These are phyloP conservation scores for Exocentrus adspersus DNA, from an alignment of 2,888 invertebrate genomes.

Conservation along the genomic window DNA sequence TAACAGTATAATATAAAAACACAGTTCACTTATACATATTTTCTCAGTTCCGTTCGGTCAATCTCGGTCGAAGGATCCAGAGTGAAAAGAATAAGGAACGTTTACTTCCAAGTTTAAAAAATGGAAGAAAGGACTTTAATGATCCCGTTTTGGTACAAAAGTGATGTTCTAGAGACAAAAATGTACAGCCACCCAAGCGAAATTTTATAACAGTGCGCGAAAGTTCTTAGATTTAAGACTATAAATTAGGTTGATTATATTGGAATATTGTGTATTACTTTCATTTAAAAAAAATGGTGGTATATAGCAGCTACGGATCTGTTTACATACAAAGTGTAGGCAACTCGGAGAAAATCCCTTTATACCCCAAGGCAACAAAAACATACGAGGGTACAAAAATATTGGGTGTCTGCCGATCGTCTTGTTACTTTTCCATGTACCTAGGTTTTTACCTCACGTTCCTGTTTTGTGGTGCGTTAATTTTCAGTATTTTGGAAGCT, in stretches of 20 bases:
- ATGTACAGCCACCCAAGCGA: conserved; percentile 30
- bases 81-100: neutral
- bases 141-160: conserved; percentile 5
- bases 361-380: conserved; percentile 10
- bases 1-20: conserved; percentile 2
- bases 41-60: conserved; percentile 6
- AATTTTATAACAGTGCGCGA: conserved; percentile 36
- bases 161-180: neutral
- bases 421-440: conserved; percentile 67
- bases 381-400: conserved; percentile 36
- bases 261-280: conserved; percentile 5
- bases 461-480: conserved; percentile 72
- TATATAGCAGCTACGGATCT: conserved; percentile 39
- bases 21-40: neutral
- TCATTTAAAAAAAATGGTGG: conserved; percentile 30
- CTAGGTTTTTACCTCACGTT: conserved; percentile 71
- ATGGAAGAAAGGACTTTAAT: conserved; percentile 45
- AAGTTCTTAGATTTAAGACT: conserved; percentile 7
- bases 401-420: conserved; percentile 68
- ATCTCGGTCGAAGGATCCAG: neutral
- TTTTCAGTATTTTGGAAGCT: conserved; percentile 75
- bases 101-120: conserved; percentile 2
- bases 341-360: conserved; percentile 21
- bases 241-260: neutral
- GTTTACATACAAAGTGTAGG: conserved; percentile 3